Evolutionary conservation across 1,140 invertebrate species (phyloP).

Genomic region (Mylabris phalerata): DNA sequence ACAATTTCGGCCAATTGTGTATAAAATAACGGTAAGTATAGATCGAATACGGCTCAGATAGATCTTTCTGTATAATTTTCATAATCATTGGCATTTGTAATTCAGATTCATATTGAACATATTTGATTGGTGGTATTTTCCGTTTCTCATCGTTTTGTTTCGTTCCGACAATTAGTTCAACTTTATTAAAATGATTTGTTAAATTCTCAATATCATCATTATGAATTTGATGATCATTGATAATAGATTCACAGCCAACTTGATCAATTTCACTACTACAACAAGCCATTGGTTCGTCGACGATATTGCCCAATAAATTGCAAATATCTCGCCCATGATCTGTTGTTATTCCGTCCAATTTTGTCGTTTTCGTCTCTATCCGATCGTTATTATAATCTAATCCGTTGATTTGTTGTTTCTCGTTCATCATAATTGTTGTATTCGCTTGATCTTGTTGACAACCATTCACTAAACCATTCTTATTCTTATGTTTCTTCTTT

Average conservation of each 20-base stretch:
- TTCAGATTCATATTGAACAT: slow-evolving; percentile 81
- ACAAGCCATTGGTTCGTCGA: slow-evolving; percentile 7
- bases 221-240: too few species aligned
- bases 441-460: slow-evolving; percentile 5
- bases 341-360: slow-evolving; percentile 23
- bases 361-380: neutral
- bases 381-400: neutral
- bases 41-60: slow-evolving; percentile 99
- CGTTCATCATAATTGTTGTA: slow-evolving; percentile 1
- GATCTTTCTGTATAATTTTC: slow-evolving; percentile 96
- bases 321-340: slow-evolving; percentile 2
- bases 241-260: too few species aligned
- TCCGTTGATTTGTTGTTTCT: slow-evolving; percentile 9
- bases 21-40: slow-evolving; percentile 99
- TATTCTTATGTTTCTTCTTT: slow-evolving; percentile 11
- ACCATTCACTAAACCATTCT: slow-evolving; percentile 28
- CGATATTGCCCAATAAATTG: slow-evolving; percentile 4
- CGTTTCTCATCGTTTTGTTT: neutral
- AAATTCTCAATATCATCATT: too few species aligned
- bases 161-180: neutral
- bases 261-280: slow-evolving; percentile 1
- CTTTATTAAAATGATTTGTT: too few species aligned
- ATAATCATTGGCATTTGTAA: slow-evolving; percentile 94
- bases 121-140: slow-evolving; percentile 44
- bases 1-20: slow-evolving; percentile 99